Base-by-base conservation (phyloP, 2,888 invertebrate species). In the Xestia ashworthii region DNA sequence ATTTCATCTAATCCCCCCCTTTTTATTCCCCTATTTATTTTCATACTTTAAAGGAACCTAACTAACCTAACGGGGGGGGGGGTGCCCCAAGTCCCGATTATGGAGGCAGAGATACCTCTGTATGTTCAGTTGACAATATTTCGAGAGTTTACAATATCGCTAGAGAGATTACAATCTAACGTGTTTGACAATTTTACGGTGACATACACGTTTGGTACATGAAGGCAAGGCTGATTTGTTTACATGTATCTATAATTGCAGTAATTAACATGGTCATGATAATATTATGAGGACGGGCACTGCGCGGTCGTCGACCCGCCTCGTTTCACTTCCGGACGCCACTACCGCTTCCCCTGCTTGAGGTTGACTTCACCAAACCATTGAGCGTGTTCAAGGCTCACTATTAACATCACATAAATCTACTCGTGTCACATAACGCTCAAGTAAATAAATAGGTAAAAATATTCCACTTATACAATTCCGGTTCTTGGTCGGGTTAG, bases 291-390 rank as follows among this genome's bases (percentile, higher is more conserved):
- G 77, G 84, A 89, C 89, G 92, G 90, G 90, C 90, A 89, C 88
- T 81, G 80, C 44, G 88, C 91, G 92, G 92, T 92, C 93, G 91
- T 83, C 91, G 93, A 92, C 93, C 93, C 83, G 79, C 74, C 89
- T 83, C 87, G 76, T 71, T 75, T 76, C 80, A 80, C 87, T 89
- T 88, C 91, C 89, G 90, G 82, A 50, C 66, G 82, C 67, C 78
- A 78, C 87, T 90, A 80, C 91, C 91, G 90, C 91, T 91, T 90
- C 90, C 89, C 89, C 76, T 65, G 78, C 71, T 81, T 89, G 88
- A 66, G 60, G 74, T 55, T 68, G 55, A 90, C 89, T 89, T 87
- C 86, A 86, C 68, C 68, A 74, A 74, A 76, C 76, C 74, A 85
- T 92, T 92, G 91, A 91, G 92, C 88, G 81, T 90, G 88, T 71